phyloP scores from a whole-genome alignment of 2,113 vertebrate genomes.

The Xenopus laevis region DNA sequence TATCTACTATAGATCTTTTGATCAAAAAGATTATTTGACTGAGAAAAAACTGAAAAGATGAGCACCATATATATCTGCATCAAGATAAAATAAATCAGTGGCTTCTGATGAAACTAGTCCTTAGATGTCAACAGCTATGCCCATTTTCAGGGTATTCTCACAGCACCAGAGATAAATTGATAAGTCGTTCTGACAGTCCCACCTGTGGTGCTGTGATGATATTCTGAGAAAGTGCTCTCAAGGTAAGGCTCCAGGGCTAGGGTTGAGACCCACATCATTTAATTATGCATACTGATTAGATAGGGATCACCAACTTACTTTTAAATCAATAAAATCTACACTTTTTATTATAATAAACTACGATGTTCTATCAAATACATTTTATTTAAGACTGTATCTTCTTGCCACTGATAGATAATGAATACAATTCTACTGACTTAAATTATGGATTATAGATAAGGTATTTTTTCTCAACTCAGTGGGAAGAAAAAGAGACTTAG shows the following conservation, averaged over 20 bases:
- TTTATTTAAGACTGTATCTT: neutral
- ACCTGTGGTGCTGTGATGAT: neutral
- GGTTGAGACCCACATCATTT: neutral
- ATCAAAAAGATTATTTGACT: too few species aligned
- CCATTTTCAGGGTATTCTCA: neutral
- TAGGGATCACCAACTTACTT: neutral
- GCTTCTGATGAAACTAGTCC: neutral
- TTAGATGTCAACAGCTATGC: neutral
- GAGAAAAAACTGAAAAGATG: too few species aligned
- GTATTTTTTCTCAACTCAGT: neutral
- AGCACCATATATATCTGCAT: too few species aligned
- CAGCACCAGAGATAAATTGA: neutral
- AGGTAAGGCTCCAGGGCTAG: neutral
- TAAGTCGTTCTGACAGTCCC: neutral
- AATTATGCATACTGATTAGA: neutral
- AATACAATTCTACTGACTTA: neutral
- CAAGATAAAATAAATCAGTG: neutral
- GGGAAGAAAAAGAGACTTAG: neutral
- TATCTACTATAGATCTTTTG: too few species aligned
- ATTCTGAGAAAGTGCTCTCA: neutral
- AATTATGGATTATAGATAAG: neutral
- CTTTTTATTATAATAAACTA: too few species aligned
- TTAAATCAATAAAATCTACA: neutral
- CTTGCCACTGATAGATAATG: neutral
- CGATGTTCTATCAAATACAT: too few species aligned